These are phyloP conservation scores for Tautogolabrus adspersus DNA, from an alignment of 2,113 vertebrate species.

Conservation along the genomic window DNA sequence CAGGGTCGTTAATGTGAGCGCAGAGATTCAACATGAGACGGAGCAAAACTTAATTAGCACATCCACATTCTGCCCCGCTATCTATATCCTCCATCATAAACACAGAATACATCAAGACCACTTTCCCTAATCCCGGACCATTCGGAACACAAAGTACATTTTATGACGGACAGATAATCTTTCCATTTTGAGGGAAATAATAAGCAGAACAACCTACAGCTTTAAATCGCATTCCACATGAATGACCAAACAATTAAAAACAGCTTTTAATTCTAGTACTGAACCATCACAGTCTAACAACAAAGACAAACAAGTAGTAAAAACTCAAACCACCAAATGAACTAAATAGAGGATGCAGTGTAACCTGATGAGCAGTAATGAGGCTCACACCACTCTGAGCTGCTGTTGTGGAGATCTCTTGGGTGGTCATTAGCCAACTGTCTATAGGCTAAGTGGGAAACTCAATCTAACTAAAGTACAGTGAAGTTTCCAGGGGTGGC, in stretches of 20 bases:
- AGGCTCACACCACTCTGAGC: conserved; percentile 40
- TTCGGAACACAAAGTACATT: conserved; percentile 3
- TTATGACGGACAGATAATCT: conserved; percentile 29
- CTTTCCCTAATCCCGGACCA: conserved; percentile 21
- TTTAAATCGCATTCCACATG: neutral
- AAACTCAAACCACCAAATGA: conserved; percentile 35
- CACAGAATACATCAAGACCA: conserved; percentile 26
- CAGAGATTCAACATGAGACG: conserved; percentile 71
- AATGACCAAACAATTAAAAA: conserved; percentile 18
- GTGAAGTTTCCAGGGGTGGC: conserved; percentile 26
- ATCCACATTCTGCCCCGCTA: conserved; percentile 71
- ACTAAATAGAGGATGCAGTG: conserved; percentile 25
- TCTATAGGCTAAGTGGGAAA: conserved; percentile 50
- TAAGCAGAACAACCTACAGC: neutral
- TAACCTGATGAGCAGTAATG: conserved; percentile 61
- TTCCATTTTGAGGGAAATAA: conserved; percentile 33
- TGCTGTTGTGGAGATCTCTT: conserved; percentile 31
- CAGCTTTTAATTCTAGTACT: neutral
- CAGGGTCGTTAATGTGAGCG: conserved; percentile 70
- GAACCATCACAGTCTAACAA: conserved; percentile 11
- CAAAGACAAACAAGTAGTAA: conserved; percentile 11
- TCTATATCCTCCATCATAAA: conserved; percentile 56
- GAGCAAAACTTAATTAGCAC: conserved; percentile 77
- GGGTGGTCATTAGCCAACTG: conserved; percentile 67
- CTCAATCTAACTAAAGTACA: conserved; percentile 57